phyloP scores from a whole-genome alignment of 2,797 vertebrate genomes.

The Clarias pachynema region DNA sequence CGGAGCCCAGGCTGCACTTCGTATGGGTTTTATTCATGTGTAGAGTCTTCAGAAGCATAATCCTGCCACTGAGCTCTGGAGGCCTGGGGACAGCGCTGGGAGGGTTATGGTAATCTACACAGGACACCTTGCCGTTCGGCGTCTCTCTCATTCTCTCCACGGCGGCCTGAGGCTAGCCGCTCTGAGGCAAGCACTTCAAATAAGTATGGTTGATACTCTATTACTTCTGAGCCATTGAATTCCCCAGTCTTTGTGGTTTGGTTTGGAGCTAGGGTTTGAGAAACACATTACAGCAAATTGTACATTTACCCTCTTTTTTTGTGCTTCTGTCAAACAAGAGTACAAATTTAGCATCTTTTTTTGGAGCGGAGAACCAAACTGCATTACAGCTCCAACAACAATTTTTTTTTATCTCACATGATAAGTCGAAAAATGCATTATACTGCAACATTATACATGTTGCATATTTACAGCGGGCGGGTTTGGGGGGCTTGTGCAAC shows the following conservation, averaged over 20 bases:
- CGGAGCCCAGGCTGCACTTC: conserved; percentile 51
- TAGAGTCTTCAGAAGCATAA: conserved; percentile 70
- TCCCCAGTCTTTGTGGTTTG: conserved; percentile 70
- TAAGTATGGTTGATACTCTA: conserved; percentile 75
- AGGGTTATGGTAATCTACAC: conserved; percentile 79
- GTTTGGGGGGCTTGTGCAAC: conserved; percentile 67
- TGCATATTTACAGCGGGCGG: conserved; percentile 70
- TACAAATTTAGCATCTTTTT: conserved; percentile 54
- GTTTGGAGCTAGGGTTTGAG: conserved; percentile 73
- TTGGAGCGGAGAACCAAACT: too few species aligned
- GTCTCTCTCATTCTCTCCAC: conserved; percentile 74
- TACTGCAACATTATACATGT: conserved; percentile 71
- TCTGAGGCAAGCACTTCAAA: conserved; percentile 71
- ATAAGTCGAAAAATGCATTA: conserved; percentile 83
- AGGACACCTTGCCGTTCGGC: conserved; percentile 82
- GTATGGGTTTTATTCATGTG: conserved; percentile 57
- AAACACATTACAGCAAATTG: conserved; percentile 80
- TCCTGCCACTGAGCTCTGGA: conserved; percentile 72
- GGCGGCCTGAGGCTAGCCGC: conserved; percentile 74
- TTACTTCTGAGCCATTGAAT: conserved; percentile 73
- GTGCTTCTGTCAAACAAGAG: conserved; percentile 63
- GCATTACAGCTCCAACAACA: conserved; percentile 69
- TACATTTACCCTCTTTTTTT: conserved; percentile 69
- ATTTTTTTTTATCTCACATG: conserved; percentile 69
- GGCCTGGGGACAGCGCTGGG: conserved; percentile 63